Evolutionary conservation across 2,888 invertebrate species (phyloP).

Genomic region (Volucella bombylans): DNA sequence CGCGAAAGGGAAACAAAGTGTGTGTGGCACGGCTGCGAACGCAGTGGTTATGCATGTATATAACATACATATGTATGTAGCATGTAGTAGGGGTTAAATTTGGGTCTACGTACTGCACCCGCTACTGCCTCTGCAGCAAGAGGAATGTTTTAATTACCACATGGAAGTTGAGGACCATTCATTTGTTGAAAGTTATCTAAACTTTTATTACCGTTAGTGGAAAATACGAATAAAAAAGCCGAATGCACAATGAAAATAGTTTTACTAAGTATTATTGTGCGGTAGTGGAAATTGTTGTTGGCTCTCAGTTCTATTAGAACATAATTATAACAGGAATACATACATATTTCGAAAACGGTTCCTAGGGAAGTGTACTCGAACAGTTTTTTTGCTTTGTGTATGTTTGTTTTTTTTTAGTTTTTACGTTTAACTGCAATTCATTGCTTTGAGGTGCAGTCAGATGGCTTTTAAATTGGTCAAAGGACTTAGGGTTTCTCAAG

Average conservation of each 20-base stretch:
- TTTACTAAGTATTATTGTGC: slow-evolving; percentile 38
- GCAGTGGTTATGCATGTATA: slow-evolving; percentile 3
- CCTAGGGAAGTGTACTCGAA: too few species aligned
- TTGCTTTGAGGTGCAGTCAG: too few species aligned
- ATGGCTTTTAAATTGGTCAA: too few species aligned
- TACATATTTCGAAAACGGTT: too few species aligned
- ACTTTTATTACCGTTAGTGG: slow-evolving; percentile 56
- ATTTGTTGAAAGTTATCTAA: slow-evolving; percentile 62
- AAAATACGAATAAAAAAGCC: neutral
- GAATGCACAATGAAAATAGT: slow-evolving; percentile 30
- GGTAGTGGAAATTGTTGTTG: slow-evolving; percentile 11
- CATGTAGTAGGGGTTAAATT: neutral
- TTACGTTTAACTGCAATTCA: too few species aligned
- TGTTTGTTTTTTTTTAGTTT: too few species aligned
- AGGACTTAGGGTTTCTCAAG: too few species aligned
- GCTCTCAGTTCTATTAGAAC: slow-evolving; percentile 4
- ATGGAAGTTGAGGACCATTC: slow-evolving; percentile 62
- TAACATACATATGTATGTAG: too few species aligned
- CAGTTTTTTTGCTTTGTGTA: too few species aligned
- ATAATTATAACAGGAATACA: slow-evolving; percentile 3
- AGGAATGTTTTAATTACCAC: slow-evolving; percentile 64
- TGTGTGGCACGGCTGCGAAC: neutral
- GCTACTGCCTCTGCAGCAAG: neutral
- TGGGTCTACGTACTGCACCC: too few species aligned
- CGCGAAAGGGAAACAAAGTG: too few species aligned